Base-by-base conservation (phyloP, 1,140 invertebrate genomes). In the Papilio aristodemus region DNA sequence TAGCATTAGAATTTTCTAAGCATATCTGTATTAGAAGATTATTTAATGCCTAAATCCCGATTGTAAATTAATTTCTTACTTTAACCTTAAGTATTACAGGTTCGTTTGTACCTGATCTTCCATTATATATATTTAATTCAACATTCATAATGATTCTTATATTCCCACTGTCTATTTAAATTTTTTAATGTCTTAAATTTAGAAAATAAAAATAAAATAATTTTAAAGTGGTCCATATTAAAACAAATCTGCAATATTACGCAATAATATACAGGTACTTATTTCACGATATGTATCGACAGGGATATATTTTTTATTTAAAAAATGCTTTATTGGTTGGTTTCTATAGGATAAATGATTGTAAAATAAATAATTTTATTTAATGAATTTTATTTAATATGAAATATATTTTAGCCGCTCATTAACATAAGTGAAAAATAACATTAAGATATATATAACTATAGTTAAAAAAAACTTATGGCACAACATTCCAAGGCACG, bases 401-500 rank as follows among this genome's bases (percentile, higher is more conserved):
- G 10, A 54, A 54, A 54, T 22, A 0, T 11, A 50, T 22, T 50
- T 22, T 13, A 54, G 17, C 10, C 22, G 17, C 10, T 22, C 22
- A 17, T 2, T 10, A 46, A 7, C 14, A 11, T 54, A 50, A 50
- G 9, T 19, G 10, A 10, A 39, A 39, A 39, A 39, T 39, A 13
- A 39, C 10, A 13, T 39, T 11, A 39, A 10, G 13, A 4, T 39
- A 13, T 4, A 69, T 67, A n/a, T n/a, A n/a, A n/a, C n/a, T n/a
- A n/a, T n/a, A n/a, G n/a, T n/a, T n/a, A n/a, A n/a, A n/a, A n/a
- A n/a, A n/a, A 67, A 32, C 66, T 81, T 86, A 93, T 5, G 93
- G 93, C 41, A 93, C 91, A 71, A 94, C 87, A 83, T 94, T 94
- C 94, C 94, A 95, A 5, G 94, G 93, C 8, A 85, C 92, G 72